Evolutionary conservation across 1,140 invertebrate genomes (phyloP).

Genomic region (Acromyrmex heyeri): DNA sequence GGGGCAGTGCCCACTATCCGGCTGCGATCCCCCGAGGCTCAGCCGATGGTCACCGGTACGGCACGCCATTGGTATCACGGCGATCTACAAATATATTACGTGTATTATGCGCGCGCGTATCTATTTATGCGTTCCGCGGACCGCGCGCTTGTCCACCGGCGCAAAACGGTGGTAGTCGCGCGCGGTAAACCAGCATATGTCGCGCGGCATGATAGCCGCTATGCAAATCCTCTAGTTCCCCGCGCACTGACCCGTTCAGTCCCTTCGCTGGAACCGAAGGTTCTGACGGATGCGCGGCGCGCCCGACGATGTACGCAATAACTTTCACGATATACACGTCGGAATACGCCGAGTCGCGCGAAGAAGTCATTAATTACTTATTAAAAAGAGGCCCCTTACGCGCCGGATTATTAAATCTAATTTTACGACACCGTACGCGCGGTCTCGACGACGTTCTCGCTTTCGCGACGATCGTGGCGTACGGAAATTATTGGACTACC

Average conservation of each 20-base stretch:
- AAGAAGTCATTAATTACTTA: conserved; percentile 63
- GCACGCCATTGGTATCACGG: conserved; percentile 67
- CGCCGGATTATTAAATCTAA: conserved; percentile 50
- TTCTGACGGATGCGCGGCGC: conserved; percentile 38
- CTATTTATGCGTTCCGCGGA: conserved; percentile 77
- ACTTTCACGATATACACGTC: conserved; percentile 21
- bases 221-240: conserved; percentile 73
- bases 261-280: background rate
- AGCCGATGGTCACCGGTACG: conserved; percentile 54
- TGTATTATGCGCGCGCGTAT: conserved; percentile 76
- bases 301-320: conserved; percentile 33
- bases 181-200: conserved; percentile 59
- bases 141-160: conserved; percentile 64
- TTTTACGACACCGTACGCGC: conserved; percentile 39
- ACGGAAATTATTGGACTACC: conserved; percentile 50
- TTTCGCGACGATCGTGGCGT: conserved; percentile 32
- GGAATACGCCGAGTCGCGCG: conserved; percentile 55
- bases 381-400: conserved; percentile 27
- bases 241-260: background rate
- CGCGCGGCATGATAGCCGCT: conserved; percentile 74
- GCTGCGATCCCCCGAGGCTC: conserved; percentile 50
- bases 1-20: background rate
- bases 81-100: conserved; percentile 82
- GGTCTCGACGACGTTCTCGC: conserved; percentile 43
- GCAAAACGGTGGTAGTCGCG: conserved; percentile 62